Percentiles rank a stretch among this genome's conserved stretches.
Evolutionary conservation across 2,113 vertebrate genomes (phyloP).

Genomic region (Sinocyclocheilus rhinocerous): DNA sequence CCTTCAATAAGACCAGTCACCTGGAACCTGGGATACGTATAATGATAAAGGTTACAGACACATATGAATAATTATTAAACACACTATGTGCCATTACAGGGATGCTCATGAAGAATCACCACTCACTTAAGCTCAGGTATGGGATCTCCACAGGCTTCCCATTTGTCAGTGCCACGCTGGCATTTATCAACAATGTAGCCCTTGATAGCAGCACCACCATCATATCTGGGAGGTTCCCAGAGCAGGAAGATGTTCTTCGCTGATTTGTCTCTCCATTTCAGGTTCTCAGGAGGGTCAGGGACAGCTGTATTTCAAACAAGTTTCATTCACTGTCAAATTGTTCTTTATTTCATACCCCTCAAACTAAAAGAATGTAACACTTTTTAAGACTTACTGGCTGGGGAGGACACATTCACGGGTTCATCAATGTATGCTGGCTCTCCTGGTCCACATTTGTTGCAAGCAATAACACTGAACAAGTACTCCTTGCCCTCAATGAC

Average conservation of each 20-base stretch:
- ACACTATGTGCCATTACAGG: background rate
- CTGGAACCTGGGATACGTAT: constrained; percentile 78
- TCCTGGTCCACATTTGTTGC: constrained; percentile 95
- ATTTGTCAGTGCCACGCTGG: constrained; percentile 94
- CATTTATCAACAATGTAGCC: constrained; percentile 96
- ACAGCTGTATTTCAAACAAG: constrained; percentile 79
- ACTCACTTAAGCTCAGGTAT: constrained; percentile 90
- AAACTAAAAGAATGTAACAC: background rate
- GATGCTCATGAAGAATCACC: background rate
- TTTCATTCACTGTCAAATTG: background rate
- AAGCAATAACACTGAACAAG: constrained; percentile 89
- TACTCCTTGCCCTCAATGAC: constrained; percentile 96
- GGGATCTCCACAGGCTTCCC: constrained; percentile 91
- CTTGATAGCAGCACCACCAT: constrained; percentile 90
- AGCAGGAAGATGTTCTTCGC: constrained; percentile 88
- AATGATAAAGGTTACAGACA: background rate
- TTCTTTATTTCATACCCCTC: background rate
- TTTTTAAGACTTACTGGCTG: constrained; percentile 85
- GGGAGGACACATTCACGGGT: constrained; percentile 90
- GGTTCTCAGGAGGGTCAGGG: constrained; percentile 93
- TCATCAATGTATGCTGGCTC: constrained; percentile 94
- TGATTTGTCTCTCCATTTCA: constrained; percentile 94
- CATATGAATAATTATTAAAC: background rate
- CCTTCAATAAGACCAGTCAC: constrained; percentile 90
- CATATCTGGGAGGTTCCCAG: constrained; percentile 93